Evolutionary conservation across 1,140 invertebrate species (phyloP), one percentile per base, ranked within the genome.

Genomic region (Octopus bimaculoides): DNA sequence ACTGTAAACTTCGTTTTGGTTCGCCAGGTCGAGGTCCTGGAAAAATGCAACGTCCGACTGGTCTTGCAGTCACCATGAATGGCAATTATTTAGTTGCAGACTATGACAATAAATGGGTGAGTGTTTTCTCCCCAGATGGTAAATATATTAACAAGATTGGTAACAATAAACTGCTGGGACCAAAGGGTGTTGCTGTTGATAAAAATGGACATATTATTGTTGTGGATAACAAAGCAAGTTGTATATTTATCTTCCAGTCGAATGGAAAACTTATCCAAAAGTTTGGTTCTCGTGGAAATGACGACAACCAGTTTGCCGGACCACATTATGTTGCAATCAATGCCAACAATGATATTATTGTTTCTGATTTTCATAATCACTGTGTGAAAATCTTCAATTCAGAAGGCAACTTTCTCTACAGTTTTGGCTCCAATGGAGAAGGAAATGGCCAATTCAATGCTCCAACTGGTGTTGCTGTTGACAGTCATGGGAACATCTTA

Each of bases 301-400:
- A 86, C 87, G 80, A 91, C 54, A 87, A 90, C 73, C 91, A 92
- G 83, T 92, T 93, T 85, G 92, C 92, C 52, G 92, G 92, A 41
- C 92, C 92, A 12, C 92, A 93, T 85, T 93, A 92, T 85, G 91
- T 92, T 17, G 91, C 92, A 26, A 90, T 92, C 52, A 92, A 91
- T 84, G 87, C 88, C 54, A 89, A 89, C 56, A 89, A 89, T 84
- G 90, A 92, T 78, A 92, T 93, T 81, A 89, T 92, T 55, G 88
- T 93, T 6, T 90, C 92, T 14, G 92, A 93, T 83, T 93, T 93
- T 86, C 92, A 93, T 85, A 92, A 93, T 84, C 92, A 93, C 85
- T 91, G 91, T 84, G 89, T 93, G 69, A 92, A 92, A 87, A 91
- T 89, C 85, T 90, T 89, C 82, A 85, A 89, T 81, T 83, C 79